Conservation (phyloP, 1,140 invertebrate species). For the Parasteatoda tepidariorum region DNA sequence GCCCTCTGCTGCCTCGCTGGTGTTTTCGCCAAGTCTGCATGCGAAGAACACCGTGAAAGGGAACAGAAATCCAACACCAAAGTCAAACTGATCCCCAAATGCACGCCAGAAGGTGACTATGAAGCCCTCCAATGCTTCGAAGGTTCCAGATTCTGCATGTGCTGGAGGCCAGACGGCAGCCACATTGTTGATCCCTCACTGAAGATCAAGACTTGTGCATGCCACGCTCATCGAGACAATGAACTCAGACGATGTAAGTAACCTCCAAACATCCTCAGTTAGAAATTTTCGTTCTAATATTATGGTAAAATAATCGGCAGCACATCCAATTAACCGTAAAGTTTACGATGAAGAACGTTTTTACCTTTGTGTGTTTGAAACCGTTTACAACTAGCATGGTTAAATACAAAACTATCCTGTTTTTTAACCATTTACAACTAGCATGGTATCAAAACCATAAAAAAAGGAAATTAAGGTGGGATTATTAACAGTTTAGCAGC, state of each 20-base stretch:
- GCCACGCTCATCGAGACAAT: slow-evolving; percentile 5
- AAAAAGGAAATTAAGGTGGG: too few relatives aligned
- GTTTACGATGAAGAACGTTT: too few relatives aligned
- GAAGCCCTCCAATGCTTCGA: slow-evolving; percentile 39
- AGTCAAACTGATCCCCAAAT: slow-evolving; percentile 34
- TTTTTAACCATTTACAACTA: too few relatives aligned
- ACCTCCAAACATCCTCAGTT: too few relatives aligned
- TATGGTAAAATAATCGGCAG: too few relatives aligned
- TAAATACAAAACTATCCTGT: too few relatives aligned
- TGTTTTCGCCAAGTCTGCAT: background rate
- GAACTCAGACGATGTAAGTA: slow-evolving; percentile 8
- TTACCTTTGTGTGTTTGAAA: too few relatives aligned
- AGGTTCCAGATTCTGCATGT: slow-evolving; percentile 41
- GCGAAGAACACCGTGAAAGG: slow-evolving; percentile 1
- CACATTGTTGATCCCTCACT: slow-evolving; percentile 15
- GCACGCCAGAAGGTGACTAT: slow-evolving; percentile 38
- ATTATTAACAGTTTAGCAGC: too few relatives aligned
- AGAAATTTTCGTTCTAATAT: too few relatives aligned
- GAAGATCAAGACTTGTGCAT: slow-evolving; percentile 34
- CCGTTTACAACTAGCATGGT: too few relatives aligned
- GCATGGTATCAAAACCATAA: too few relatives aligned
- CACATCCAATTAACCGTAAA: too few relatives aligned
- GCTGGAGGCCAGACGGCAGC: slow-evolving; percentile 39
- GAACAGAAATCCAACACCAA: background rate
- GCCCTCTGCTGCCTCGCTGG: background rate